These are phyloP conservation scores for Helogale parvula DNA, from an alignment of 2,113 vertebrate species.

Conservation along the genomic window DNA sequence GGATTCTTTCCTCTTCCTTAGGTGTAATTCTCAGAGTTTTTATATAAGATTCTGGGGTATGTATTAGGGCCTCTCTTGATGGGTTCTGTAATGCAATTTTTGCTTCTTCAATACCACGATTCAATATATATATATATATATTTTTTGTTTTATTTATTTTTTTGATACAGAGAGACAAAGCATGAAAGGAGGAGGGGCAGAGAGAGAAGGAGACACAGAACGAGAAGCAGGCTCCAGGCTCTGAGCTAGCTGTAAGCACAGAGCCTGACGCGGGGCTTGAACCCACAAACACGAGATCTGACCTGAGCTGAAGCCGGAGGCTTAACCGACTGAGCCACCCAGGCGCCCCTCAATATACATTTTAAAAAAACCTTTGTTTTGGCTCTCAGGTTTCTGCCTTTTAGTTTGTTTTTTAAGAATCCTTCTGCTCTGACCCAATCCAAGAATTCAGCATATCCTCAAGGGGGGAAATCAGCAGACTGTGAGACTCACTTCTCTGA, in stretches of 20 bases:
- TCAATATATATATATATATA: no score
- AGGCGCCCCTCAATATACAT: no score
- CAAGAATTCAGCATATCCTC: neutral
- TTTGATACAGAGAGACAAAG: no score
- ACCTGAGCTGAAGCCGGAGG: no score
- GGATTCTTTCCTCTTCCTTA: neutral
- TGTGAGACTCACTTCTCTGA: neutral
- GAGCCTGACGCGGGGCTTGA: no score
- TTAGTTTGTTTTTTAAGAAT: neutral
- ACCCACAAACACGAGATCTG: no score
- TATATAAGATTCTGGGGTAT: neutral
- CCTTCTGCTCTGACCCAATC: neutral
- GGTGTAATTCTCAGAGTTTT: neutral
- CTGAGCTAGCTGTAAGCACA: no score
- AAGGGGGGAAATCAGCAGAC: neutral
- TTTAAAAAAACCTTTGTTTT: neutral
- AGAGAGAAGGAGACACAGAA: no score
- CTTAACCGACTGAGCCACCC: no score
- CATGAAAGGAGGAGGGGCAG: no score
- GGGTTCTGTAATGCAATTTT: neutral
- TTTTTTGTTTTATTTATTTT: no score
- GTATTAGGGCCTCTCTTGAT: neutral
- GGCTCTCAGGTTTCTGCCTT: neutral
- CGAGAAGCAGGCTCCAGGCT: no score
- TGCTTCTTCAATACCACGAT: neutral